Evolutionary conservation across 2,888 invertebrate species (phyloP).

Genomic region (Pachliopta kotzebuea): DNA sequence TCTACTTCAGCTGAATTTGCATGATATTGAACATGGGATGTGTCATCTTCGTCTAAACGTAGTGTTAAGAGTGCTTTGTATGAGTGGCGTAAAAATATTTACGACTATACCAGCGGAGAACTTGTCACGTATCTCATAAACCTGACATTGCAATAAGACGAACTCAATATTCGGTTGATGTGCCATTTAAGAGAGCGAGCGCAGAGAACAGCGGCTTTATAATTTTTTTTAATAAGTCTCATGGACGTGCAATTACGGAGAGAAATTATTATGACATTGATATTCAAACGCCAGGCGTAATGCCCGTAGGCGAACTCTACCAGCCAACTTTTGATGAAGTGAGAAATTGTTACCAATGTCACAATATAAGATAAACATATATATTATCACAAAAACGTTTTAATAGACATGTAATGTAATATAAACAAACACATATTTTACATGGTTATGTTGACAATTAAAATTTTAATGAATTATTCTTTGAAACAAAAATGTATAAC

Average conservation of each 20-base stretch:
- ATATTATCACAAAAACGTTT: too few species aligned
- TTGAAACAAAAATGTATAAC: too few species aligned
- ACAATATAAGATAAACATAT: too few species aligned
- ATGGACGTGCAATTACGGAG: slow-evolving; percentile 3
- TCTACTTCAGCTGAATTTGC: slow-evolving; percentile 47
- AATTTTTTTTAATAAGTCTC: slow-evolving; percentile 14
- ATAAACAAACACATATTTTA: too few species aligned
- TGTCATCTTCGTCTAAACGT: slow-evolving; percentile 19
- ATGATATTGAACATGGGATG: slow-evolving; percentile 54
- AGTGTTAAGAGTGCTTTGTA: slow-evolving; percentile 23
- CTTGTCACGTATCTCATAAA: slow-evolving; percentile 50
- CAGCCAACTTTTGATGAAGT: too few species aligned
- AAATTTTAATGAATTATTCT: too few species aligned
- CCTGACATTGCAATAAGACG: slow-evolving; percentile 41
- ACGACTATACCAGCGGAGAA: slow-evolving; percentile 27
- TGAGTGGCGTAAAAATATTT: slow-evolving; percentile 28
- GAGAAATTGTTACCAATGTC: too few species aligned
- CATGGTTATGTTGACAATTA: too few species aligned
- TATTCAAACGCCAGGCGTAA: too few species aligned
- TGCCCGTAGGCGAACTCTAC: too few species aligned
- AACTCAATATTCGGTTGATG: slow-evolving; percentile 32
- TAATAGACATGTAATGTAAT: too few species aligned
- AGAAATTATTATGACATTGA: neutral
- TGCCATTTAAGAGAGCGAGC: slow-evolving; percentile 27
- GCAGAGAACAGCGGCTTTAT: neutral